phyloP scores from a whole-genome alignment of 2,113 vertebrate genomes.

The Apteryx mantelli region DNA sequence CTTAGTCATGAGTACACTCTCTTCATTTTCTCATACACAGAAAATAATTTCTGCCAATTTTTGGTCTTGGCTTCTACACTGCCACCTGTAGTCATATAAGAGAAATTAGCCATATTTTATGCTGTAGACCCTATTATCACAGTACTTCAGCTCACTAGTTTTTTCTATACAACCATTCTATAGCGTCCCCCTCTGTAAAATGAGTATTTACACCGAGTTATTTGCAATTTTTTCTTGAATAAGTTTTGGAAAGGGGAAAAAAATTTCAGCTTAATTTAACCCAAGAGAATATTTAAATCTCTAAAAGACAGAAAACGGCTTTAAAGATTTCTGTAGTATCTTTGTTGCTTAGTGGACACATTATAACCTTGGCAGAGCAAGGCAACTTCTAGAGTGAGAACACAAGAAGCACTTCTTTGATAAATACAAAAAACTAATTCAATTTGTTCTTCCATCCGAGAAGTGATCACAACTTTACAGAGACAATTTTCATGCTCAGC shows the following conservation, averaged over 20 bases:
- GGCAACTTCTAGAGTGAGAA: background rate
- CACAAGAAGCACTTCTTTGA: background rate
- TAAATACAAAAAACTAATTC: background rate
- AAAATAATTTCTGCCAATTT: conserved; percentile 72
- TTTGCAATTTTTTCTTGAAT: background rate
- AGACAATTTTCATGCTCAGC: background rate
- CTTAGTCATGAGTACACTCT: conserved; percentile 73
- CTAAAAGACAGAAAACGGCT: background rate
- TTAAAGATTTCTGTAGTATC: background rate
- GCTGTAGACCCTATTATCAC: conserved; percentile 31
- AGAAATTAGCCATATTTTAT: conserved; percentile 71
- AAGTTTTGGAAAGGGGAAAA: background rate
- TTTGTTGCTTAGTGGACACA: background rate
- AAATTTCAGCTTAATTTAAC: background rate
- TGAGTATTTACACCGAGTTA: background rate
- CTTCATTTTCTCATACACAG: conserved; percentile 65
- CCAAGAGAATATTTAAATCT: background rate
- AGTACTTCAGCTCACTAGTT: background rate
- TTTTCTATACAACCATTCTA: background rate
- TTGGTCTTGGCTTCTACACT: conserved; percentile 77
- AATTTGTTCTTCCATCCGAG: background rate
- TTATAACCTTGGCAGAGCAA: background rate
- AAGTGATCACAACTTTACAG: background rate
- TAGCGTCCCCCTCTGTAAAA: background rate
- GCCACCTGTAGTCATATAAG: conserved; percentile 81